phyloP scores from a whole-genome alignment of 1,140 invertebrate species.

The Drosophila pseudoananassae region DNA sequence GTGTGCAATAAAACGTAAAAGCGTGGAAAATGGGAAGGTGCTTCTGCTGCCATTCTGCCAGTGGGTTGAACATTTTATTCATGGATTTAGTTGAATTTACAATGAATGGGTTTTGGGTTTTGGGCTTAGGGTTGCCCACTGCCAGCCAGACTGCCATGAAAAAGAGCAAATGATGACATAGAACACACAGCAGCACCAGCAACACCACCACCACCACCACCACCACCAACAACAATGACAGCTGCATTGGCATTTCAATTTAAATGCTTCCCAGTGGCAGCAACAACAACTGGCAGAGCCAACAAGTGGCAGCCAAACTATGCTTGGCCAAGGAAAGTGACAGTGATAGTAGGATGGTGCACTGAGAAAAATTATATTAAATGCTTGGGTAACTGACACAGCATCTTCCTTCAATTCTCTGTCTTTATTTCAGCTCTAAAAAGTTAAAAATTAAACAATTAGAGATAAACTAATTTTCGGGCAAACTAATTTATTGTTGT shows the following conservation, averaged over 20 bases:
- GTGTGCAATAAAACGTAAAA: slow-evolving; percentile 72
- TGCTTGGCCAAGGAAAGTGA: slow-evolving; percentile 24
- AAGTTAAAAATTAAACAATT: background rate
- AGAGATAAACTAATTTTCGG: background rate
- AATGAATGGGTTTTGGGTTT: slow-evolving; percentile 64
- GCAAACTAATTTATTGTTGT: background rate
- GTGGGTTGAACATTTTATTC: slow-evolving; percentile 73
- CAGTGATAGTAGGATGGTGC: background rate
- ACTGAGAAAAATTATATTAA: slow-evolving; percentile 1
- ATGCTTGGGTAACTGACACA: background rate
- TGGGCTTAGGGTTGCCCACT: slow-evolving; percentile 53
- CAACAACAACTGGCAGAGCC: slow-evolving; percentile 31
- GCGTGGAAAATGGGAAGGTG: slow-evolving; percentile 16
- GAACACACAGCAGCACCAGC: slow-evolving; percentile 38
- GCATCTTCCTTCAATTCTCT: too few species aligned
- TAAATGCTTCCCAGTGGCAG: slow-evolving; percentile 60
- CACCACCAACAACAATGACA: slow-evolving; percentile 11
- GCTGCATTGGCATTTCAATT: slow-evolving; percentile 63
- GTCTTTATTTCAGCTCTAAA: background rate
- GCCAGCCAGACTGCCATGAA: slow-evolving; percentile 57
- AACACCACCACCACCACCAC: background rate
- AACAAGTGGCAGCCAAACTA: slow-evolving; percentile 74
- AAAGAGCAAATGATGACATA: slow-evolving; percentile 77
- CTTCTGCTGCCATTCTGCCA: background rate
- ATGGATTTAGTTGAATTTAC: slow-evolving; percentile 82